These are phyloP conservation scores for Hemicrepidius hirtus DNA, from an alignment of 2,888 invertebrate species.

Conservation along the genomic window DNA sequence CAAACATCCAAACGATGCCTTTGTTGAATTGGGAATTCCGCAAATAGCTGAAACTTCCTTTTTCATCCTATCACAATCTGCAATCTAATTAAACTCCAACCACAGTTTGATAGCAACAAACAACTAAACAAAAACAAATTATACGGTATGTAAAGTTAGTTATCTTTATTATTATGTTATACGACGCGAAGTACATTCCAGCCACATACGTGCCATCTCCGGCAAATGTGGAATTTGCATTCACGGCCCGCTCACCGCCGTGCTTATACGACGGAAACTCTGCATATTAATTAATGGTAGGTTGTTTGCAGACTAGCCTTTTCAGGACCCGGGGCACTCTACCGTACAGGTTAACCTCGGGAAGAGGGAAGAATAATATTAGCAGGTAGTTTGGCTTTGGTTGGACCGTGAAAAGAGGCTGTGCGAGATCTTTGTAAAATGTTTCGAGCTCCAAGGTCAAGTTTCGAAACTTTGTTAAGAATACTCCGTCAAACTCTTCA, in stretches of 20 bases:
- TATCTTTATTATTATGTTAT: conserved; percentile 46
- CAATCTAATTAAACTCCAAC: conserved; percentile 31
- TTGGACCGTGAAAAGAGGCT: conserved; percentile 47
- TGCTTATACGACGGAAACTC: conserved; percentile 54
- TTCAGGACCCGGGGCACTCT: conserved; percentile 54
- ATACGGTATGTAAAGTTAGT: conserved; percentile 32
- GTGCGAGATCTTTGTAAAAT: conserved; percentile 31
- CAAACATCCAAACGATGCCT: conserved; percentile 23
- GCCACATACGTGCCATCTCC: conserved; percentile 56
- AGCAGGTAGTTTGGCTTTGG: conserved; percentile 57
- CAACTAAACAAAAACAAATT: conserved; percentile 37
- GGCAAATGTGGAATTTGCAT: conserved; percentile 56
- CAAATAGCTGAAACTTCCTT: conserved; percentile 17
- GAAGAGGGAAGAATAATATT: conserved; percentile 50
- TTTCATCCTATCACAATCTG: conserved; percentile 25
- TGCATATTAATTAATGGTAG: conserved; percentile 61
- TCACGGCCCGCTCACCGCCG: conserved; percentile 52
- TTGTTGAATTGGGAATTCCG: conserved; percentile 22
- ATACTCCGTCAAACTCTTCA: no score
- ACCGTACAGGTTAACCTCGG: conserved; percentile 55
- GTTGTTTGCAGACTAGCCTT: conserved; percentile 58
- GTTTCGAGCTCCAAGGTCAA: conserved; percentile 50
- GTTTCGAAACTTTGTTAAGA: not conserved
- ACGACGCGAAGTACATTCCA: conserved; percentile 48
- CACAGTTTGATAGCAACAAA: conserved; percentile 28